Conservation (phyloP, 2,797 vertebrate genomes). For the Leuciscus waleckii region DNA sequence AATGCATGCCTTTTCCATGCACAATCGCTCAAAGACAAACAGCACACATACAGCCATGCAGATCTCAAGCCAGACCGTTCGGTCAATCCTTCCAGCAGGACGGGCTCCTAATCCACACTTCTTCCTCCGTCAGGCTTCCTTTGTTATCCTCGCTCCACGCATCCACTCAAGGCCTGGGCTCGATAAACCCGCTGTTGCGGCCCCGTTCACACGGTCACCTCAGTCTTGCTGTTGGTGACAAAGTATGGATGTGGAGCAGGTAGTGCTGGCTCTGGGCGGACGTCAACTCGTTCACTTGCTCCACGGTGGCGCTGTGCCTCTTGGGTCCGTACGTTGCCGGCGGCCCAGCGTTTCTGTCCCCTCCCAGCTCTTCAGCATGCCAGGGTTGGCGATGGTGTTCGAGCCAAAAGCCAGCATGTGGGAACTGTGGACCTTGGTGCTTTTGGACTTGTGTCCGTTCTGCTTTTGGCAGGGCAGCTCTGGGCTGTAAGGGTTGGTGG, state of each 20-base stretch:
- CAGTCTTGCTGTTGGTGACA: constrained; percentile 99
- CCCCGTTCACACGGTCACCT: constrained; percentile 92
- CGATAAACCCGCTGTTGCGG: constrained; percentile 33
- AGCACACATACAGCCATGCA: constrained; percentile 50
- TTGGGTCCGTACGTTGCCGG: constrained; percentile 84
- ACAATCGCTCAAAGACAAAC: constrained; percentile 54
- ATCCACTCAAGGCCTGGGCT: constrained; percentile 34
- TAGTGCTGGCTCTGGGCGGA: constrained; percentile 85
- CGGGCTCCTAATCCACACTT: constrained; percentile 35
- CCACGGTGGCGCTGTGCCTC: constrained; percentile 82
- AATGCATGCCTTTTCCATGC: constrained; percentile 56
- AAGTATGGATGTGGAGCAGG: constrained; percentile 92
- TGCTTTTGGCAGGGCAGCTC: constrained; percentile 81
- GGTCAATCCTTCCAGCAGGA: constrained; percentile 32
- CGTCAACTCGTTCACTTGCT: constrained; percentile 84
- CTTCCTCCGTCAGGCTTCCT: neutral
- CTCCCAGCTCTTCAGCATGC: constrained; percentile 85
- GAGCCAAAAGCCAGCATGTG: constrained; percentile 84
- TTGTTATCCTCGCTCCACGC: neutral
- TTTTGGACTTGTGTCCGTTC: constrained; percentile 87
- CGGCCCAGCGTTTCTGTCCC: constrained; percentile 84
- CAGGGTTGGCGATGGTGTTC: constrained; percentile 77
- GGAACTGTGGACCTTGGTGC: constrained; percentile 79
- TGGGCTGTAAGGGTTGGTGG: constrained; percentile 86
- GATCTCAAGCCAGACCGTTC: constrained; percentile 41